Evolutionary conservation across 2,797 vertebrate genomes (phyloP).

Genomic region (Smutsia gigantea): DNA sequence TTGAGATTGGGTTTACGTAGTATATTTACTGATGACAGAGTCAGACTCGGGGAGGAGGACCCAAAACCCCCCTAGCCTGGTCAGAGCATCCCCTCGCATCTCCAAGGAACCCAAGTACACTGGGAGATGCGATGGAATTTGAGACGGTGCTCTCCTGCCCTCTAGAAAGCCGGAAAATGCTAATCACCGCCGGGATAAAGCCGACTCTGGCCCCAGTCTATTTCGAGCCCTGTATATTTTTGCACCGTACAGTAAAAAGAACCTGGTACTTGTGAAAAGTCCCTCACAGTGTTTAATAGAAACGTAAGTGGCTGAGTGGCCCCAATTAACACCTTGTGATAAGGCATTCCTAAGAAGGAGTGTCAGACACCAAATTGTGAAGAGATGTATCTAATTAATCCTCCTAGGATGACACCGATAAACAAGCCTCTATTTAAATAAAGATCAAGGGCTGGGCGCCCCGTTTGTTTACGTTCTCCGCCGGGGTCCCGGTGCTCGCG

Average conservation of each 20-base stretch:
- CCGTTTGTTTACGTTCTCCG: conserved; percentile 88
- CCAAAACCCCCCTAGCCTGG: rapidly evolving
- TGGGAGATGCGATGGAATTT: conserved; percentile 34
- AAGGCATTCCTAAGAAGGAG: conserved; percentile 93
- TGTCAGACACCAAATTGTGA: conserved; percentile 92
- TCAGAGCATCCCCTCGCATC: too few species aligned
- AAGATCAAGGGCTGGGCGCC: conserved; percentile 87
- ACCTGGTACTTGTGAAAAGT: conserved; percentile 85
- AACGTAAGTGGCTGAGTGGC: conserved; percentile 96
- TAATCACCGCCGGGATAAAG: background rate
- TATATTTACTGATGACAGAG: background rate
- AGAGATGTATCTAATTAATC: conserved; percentile 91
- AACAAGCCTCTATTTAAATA: conserved; percentile 90
- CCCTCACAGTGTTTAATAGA: conserved; percentile 94
- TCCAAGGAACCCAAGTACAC: rapidly evolving
- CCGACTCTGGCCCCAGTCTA: background rate
- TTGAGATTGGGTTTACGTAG: background rate
- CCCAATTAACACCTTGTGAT: conserved; percentile 99
- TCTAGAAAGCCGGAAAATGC: background rate
- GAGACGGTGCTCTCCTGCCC: background rate
- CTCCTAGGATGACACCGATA: conserved; percentile 93
- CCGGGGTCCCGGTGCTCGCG: conserved; percentile 62
- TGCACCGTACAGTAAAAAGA: conserved; percentile 84
- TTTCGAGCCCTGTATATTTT: conserved; percentile 80
- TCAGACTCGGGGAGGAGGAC: background rate